Conservation (phyloP, 2,113 vertebrate genomes). For the Boleophthalmus pectinirostris region DNA sequence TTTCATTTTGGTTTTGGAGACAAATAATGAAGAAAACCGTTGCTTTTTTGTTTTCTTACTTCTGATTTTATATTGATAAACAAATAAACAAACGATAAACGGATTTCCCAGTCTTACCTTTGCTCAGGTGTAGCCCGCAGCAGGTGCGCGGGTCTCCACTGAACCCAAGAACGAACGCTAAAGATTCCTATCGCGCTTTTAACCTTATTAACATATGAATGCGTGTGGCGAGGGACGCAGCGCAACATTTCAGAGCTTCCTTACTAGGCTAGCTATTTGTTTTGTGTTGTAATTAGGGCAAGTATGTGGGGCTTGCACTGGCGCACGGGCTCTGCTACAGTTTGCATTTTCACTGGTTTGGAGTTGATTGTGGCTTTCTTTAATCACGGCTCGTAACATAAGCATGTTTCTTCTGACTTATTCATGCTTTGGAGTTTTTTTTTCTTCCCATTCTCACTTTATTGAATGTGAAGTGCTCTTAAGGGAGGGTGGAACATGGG, state of each 20-base stretch:
- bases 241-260: slow-evolving; percentile 40
- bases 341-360: slow-evolving; percentile 14
- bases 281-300: slow-evolving; percentile 69
- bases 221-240: slow-evolving; percentile 53
- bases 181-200: slow-evolving; percentile 41
- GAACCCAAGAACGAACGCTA: slow-evolving; percentile 2
- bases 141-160: neutral
- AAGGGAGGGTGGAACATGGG: slow-evolving; percentile 20
- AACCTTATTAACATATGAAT: slow-evolving; percentile 66
- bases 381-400: slow-evolving; percentile 23
- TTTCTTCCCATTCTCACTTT: slow-evolving; percentile 61
- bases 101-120: too few species aligned
- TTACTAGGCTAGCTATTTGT: slow-evolving; percentile 53
- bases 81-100: too few species aligned
- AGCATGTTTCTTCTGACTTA: slow-evolving; percentile 55
- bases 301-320: slow-evolving; percentile 62
- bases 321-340: slow-evolving; percentile 30
- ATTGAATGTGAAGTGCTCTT: slow-evolving; percentile 60
- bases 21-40: too few species aligned
- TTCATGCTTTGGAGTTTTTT: slow-evolving; percentile 61
- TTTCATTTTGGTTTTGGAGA: too few species aligned
- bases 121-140: slow-evolving; percentile 22
- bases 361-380: slow-evolving; percentile 26
- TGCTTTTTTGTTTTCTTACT: too few species aligned
- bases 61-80: too few species aligned